Conservation (phyloP, 1,140 invertebrate species). For the Pseudoatta argentina region DNA sequence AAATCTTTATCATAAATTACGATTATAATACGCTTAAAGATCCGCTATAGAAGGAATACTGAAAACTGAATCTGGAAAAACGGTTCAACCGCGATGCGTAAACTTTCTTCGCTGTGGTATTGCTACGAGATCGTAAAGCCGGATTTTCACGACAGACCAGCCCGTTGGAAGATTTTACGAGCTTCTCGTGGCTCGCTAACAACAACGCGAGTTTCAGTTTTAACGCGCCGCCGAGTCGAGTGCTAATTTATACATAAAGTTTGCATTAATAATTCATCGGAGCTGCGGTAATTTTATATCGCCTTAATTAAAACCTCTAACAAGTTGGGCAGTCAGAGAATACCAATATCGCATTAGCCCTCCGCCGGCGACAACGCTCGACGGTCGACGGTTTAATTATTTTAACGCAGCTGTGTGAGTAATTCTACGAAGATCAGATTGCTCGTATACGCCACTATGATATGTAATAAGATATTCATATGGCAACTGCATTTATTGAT, state of each 20-base stretch:
- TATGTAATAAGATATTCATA: slow-evolving; percentile 43
- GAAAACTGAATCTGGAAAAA: slow-evolving; percentile 63
- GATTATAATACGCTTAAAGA: slow-evolving; percentile 32
- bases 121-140: slow-evolving; percentile 68
- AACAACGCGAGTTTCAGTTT: slow-evolving; percentile 83
- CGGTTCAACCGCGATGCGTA: slow-evolving; percentile 65
- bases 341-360: slow-evolving; percentile 81
- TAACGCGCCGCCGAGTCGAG: slow-evolving; percentile 77
- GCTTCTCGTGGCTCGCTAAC: slow-evolving; percentile 76
- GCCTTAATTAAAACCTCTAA: slow-evolving; percentile 86
- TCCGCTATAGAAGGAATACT: background rate
- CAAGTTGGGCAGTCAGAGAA: slow-evolving; percentile 84
- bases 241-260: slow-evolving; percentile 86
- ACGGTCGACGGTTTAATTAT: slow-evolving; percentile 70
- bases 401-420: slow-evolving; percentile 67
- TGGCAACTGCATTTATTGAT: background rate
- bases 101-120: slow-evolving; percentile 63
- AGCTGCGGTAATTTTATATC: slow-evolving; percentile 84
- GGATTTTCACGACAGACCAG: slow-evolving; percentile 71
- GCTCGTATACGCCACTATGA: slow-evolving; percentile 16
- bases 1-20: background rate
- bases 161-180: slow-evolving; percentile 75
- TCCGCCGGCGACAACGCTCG: slow-evolving; percentile 61
- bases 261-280: slow-evolving; percentile 86
- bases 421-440: slow-evolving; percentile 28